These are phyloP conservation scores for Gorsachius goisagi DNA, from an alignment of 2,113 vertebrate species.

Conservation along the genomic window DNA sequence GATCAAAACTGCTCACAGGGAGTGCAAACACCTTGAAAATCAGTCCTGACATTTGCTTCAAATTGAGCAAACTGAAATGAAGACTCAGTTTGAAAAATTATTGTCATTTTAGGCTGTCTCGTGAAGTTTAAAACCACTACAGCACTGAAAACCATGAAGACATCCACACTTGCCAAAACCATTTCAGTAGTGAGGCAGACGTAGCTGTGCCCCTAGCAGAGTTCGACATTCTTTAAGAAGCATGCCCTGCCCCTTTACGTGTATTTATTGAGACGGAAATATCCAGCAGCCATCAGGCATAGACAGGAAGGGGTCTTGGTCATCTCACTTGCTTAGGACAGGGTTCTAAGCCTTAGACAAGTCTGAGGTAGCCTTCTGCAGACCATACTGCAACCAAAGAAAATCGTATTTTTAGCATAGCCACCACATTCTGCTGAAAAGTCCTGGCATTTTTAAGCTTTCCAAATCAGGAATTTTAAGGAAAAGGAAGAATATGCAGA, in stretches of 20 bases:
- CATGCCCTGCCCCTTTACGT: rapidly evolving
- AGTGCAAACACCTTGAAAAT: not conserved
- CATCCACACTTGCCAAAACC: not conserved
- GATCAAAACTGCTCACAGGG: not conserved
- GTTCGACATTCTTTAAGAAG: not conserved
- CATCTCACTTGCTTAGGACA: not conserved
- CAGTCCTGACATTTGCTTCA: not conserved
- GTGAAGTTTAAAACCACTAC: not conserved
- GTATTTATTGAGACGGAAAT: not conserved
- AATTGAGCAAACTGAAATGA: not conserved
- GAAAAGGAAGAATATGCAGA: not conserved
- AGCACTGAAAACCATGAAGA: not conserved
- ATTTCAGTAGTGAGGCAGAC: not conserved
- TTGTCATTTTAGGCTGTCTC: not conserved
- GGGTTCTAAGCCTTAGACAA: not conserved
- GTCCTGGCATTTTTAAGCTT: not conserved
- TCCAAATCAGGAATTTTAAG: not conserved
- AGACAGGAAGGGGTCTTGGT: not conserved
- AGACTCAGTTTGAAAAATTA: not conserved
- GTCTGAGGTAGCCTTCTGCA: not conserved
- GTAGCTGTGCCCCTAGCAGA: not conserved
- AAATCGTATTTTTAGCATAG: not conserved
- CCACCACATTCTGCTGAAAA: not conserved
- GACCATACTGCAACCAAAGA: not conserved
- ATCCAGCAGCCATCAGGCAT: not conserved